phyloP scores from a whole-genome alignment of 2,797 vertebrate species.

The Acanthurus tractus region DNA sequence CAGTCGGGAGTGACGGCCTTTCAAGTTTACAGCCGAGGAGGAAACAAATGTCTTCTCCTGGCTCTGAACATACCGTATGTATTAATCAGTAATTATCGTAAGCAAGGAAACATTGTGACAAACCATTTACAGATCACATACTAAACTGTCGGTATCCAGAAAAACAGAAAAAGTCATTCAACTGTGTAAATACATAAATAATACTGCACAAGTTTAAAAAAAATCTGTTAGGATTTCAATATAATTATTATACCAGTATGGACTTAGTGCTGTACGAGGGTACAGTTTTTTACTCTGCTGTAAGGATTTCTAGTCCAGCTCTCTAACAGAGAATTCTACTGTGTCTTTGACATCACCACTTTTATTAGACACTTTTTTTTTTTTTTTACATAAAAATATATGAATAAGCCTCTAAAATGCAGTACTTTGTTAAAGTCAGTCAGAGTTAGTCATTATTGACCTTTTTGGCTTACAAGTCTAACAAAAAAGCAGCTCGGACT shows the following conservation, averaged over 20 bases:
- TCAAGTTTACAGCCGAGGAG: slow-evolving; percentile 1
- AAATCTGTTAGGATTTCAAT: no score
- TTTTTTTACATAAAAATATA: neutral
- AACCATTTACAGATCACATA: neutral
- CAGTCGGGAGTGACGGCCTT: slow-evolving; percentile 2
- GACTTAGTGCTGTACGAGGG: no score
- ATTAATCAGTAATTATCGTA: neutral
- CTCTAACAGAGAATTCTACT: no score
- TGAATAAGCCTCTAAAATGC: neutral
- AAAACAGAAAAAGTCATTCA: neutral
- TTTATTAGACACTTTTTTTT: no score
- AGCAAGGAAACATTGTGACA: slow-evolving; percentile 1
- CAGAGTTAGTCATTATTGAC: neutral
- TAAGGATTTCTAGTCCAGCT: no score
- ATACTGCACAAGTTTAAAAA: no score
- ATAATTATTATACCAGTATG: no score
- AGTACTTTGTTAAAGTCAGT: neutral
- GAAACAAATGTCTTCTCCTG: neutral
- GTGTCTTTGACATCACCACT: no score
- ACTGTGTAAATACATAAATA: no score
- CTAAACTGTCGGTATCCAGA: neutral
- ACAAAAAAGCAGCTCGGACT: neutral
- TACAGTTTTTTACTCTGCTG: no score
- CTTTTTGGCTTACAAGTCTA: neutral
- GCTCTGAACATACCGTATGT: slow-evolving; percentile 2